Evolutionary conservation across 1,140 invertebrate species (phyloP), one percentile per base, ranked within the genome.

Genomic region (Diabrotica undecimpunctata): DNA sequence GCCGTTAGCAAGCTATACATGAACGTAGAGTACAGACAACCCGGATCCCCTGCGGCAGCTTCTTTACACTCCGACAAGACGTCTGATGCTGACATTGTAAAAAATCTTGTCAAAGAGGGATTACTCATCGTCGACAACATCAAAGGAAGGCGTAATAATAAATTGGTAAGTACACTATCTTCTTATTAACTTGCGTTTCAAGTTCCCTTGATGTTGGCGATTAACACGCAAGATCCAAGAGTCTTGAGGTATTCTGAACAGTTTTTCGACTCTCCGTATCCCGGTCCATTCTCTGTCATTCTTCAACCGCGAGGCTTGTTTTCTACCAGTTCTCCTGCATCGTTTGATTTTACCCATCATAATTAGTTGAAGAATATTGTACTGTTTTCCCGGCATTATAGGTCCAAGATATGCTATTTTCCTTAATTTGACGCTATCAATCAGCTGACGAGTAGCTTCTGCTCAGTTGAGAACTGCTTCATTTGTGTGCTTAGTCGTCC

Each of bases 71-170:
- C 83, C 35, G 87, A 92, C 70, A 83, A 88, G 5, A 83, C 85
- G 46, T 87, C 84, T 36, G 90, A 94, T 77, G 83, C 88, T 62
- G 95, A 98, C 79, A 83, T 98, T 69, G 90, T 87, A 37, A 93
- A 94, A 79, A 85, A 83, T 66, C 83, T 99, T 11, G 88, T 99
- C 62, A 83, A 86, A 41, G 91, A 97, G 71, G 97, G 97, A 10
- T 85, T 91, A 53, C 82, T 97, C 3, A 74, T 97, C 41, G 88
- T 91, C 62, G 94, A 96, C 54, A 85, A 85, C 55, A 82, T 90
- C 50, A 87, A 89, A 64, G 95, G 97, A 74, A 88, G 87, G 64
- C 86, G 91, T 70, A 85, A 97, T 39, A 84, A 89, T 56, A 88
- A 92, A 79, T 77, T 98, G 78, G 87, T 91, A 78, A 66, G 73